Conservation (phyloP, 1,140 invertebrate genomes). For the Eurytemora carolleeae region DNA sequence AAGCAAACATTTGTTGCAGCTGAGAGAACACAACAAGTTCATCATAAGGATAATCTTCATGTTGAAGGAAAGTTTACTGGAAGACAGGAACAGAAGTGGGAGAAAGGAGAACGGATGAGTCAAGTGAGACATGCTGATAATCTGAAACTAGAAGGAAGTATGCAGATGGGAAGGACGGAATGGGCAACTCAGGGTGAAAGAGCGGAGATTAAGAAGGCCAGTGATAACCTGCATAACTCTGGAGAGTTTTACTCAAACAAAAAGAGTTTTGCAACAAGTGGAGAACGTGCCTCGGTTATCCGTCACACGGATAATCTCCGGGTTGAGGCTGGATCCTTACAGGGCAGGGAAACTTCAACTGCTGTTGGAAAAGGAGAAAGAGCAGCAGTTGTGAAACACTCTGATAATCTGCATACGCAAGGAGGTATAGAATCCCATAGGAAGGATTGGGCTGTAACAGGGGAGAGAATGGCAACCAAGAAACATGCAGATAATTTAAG, state of each 20-base stretch:
- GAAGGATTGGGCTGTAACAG: background rate
- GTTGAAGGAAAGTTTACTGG: conserved; percentile 24
- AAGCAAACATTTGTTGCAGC: too few relatives aligned
- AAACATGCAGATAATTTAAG: conserved; percentile 29
- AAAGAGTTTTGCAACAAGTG: conserved; percentile 16
- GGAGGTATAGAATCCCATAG: background rate
- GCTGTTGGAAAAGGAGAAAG: conserved; percentile 17
- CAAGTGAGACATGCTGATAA: conserved; percentile 1
- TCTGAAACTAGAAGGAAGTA: conserved; percentile 18
- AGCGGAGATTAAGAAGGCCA: conserved; percentile 16
- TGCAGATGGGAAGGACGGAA: conserved; percentile 23
- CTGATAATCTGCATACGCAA: conserved; percentile 18
- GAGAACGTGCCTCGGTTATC: conserved; percentile 17
- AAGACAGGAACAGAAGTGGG: conserved; percentile 1
- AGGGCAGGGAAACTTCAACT: conserved; percentile 14
- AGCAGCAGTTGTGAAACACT: conserved; percentile 17
- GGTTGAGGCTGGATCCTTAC: conserved; percentile 18
- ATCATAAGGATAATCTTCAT: background rate
- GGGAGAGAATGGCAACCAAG: background rate
- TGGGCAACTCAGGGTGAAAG: conserved; percentile 16
- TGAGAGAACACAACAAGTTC: background rate
- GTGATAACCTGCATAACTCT: conserved; percentile 17
- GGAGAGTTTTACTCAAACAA: conserved; percentile 1
- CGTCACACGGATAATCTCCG: conserved; percentile 19
- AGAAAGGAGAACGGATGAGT: background rate